phyloP scores from a whole-genome alignment of 2,797 vertebrate species.

The Phoeniculus purpureus region DNA sequence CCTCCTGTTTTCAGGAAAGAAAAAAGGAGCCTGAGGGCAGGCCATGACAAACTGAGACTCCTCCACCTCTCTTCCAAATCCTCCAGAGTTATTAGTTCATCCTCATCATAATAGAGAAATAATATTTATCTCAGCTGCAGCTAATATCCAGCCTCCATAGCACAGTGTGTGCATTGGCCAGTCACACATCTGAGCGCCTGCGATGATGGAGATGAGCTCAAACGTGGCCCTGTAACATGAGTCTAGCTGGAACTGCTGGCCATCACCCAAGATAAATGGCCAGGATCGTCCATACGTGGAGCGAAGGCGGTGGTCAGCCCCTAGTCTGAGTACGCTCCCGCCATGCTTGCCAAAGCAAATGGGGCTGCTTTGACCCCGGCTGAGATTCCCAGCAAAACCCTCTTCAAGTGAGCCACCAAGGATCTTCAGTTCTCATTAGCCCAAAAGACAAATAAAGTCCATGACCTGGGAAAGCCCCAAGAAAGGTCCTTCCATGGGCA shows the following conservation, averaged over 20 bases:
- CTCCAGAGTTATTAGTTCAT: conserved; percentile 15
- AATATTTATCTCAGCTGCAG: conserved; percentile 59
- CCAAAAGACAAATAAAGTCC: not conserved
- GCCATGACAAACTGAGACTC: not conserved
- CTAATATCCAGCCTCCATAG: not conserved
- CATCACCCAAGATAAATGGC: conserved; percentile 25
- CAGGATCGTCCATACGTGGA: rapidly evolving
- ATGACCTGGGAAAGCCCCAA: not conserved
- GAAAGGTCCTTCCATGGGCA: not conserved
- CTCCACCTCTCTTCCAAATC: not conserved
- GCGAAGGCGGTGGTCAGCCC: rapidly evolving
- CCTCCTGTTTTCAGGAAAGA: not conserved
- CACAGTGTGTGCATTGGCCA: not conserved
- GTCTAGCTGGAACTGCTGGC: conserved; percentile 14
- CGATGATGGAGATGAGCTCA: not conserved
- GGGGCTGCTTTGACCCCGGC: not conserved
- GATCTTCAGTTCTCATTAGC: not conserved
- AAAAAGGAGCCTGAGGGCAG: not conserved
- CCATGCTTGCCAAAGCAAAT: conserved; percentile 31
- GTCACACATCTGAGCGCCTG: not conserved
- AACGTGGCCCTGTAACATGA: not conserved
- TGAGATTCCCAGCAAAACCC: not conserved
- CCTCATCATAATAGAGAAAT: not conserved
- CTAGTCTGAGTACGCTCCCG: not conserved
- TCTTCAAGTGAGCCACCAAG: not conserved